Evolutionary conservation across 64 coral and sea anemone species (phyloP).

Genomic region (Anthopleura sola): DNA sequence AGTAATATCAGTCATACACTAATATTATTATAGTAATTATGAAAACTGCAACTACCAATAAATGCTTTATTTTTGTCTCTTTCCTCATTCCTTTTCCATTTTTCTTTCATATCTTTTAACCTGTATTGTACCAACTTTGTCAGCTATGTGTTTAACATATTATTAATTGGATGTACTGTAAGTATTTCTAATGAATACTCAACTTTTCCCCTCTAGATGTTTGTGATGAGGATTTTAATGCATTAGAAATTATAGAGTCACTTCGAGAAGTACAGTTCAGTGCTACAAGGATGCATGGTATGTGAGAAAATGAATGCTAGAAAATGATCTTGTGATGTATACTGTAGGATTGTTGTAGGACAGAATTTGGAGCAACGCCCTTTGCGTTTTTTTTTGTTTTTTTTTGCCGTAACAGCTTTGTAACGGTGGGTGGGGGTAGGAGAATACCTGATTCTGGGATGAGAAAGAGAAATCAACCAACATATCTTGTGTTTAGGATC

Average conservation of each 20-base stretch:
- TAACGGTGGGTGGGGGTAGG: neutral
- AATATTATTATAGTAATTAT: no score
- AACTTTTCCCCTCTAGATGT: slow-evolving; percentile 14
- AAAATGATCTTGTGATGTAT: no score
- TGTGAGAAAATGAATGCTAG: no score
- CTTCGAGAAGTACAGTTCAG: slow-evolving; percentile 81
- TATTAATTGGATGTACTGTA: neutral
- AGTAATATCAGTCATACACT: no score
- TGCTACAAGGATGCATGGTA: slow-evolving; percentile 77
- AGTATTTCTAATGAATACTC: neutral
- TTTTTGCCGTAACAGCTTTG: no score
- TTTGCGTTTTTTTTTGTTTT: no score
- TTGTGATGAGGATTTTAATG: slow-evolving; percentile 70
- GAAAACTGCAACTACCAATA: no score
- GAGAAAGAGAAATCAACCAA: neutral
- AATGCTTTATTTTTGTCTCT: no score
- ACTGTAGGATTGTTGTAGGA: no score
- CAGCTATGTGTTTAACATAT: neutral
- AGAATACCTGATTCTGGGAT: neutral
- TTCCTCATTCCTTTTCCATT: neutral
- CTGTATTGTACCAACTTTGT: neutral
- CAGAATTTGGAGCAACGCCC: no score
- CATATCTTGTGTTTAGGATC: slow-evolving; percentile 35
- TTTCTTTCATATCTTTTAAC: neutral
- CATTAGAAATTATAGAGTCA: slow-evolving; percentile 39